Conservation (phyloP, 2,797 vertebrate genomes). For the Microcaecilia unicolor region DNA sequence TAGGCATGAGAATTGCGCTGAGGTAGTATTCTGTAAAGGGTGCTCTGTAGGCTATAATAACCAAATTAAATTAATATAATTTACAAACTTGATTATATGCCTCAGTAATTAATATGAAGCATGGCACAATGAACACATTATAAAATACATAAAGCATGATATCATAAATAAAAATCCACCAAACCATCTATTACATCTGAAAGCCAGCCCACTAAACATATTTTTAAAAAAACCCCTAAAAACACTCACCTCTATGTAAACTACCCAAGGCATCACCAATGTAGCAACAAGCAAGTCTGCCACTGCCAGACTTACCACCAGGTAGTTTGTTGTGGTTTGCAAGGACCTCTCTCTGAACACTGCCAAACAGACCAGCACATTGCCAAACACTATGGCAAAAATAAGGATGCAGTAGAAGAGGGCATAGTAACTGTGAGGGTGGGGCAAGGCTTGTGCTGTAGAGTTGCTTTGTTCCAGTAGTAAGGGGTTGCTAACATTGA, state of each 20-base stretch:
- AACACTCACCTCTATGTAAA: constrained; percentile 81
- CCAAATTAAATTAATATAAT: too few species aligned
- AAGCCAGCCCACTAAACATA: too few species aligned
- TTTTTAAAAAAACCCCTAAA: too few species aligned
- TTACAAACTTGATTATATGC: too few species aligned
- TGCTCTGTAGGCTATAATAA: too few species aligned
- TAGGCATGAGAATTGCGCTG: too few species aligned
- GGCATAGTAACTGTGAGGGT: constrained; percentile 65
- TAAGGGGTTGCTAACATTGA: constrained; percentile 54
- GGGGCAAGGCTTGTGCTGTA: constrained; percentile 14
- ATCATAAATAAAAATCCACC: too few species aligned
- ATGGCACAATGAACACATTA: too few species aligned
- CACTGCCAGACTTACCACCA: constrained; percentile 86
- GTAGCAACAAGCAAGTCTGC: constrained; percentile 85
- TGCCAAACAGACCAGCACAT: constrained; percentile 79
- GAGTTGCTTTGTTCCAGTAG: constrained; percentile 44
- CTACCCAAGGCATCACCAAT: constrained; percentile 89
- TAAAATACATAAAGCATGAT: too few species aligned
- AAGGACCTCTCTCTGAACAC: constrained; percentile 77
- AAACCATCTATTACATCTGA: too few species aligned
- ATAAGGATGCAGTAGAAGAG: constrained; percentile 82
- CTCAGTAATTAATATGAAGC: too few species aligned
- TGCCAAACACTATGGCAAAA: constrained; percentile 84
- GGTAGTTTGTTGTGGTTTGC: constrained; percentile 90
- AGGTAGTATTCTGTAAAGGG: too few species aligned